Conservation (phyloP, 2,888 invertebrate species). For the Tromatobia lineatoria region DNA sequence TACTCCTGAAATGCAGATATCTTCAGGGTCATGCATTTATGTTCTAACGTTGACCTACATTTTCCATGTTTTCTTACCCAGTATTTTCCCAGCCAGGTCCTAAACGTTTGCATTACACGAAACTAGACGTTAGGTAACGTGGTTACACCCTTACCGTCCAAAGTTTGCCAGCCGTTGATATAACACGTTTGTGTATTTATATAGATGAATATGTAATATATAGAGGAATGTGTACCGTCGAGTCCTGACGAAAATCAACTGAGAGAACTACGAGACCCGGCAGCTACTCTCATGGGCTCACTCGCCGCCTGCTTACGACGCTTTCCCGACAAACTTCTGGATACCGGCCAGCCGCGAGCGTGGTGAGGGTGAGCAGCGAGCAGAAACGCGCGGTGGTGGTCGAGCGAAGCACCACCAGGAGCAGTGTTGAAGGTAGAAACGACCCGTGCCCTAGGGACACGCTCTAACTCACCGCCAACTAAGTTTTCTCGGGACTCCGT, state of each 20-base stretch:
- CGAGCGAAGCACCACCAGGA: neutral
- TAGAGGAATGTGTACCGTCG: neutral
- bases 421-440: neutral
- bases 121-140: neutral
- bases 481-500: conserved; percentile 58
- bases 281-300: conserved; percentile 32
- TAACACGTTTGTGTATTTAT: neutral
- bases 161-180: conserved; percentile 12
- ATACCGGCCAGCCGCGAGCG: conserved; percentile 44
- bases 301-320: conserved; percentile 26
- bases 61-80: no score
- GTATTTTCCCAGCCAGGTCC: neutral
- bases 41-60: no score
- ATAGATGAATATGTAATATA: neutral
- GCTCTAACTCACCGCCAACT: conserved; percentile 67
- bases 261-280: conserved; percentile 5
- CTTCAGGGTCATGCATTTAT: no score
- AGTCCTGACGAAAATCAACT: conserved; percentile 17
- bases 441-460: conserved; percentile 63
- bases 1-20: no score
- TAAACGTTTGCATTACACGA: neutral
- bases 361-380: neutral
- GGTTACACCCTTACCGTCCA: conserved; percentile 1
- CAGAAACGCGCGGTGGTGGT: neutral
- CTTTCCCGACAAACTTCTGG: conserved; percentile 59